Base-by-base conservation (phyloP, 2,113 vertebrate genomes). In the Cavia aperea region DNA sequence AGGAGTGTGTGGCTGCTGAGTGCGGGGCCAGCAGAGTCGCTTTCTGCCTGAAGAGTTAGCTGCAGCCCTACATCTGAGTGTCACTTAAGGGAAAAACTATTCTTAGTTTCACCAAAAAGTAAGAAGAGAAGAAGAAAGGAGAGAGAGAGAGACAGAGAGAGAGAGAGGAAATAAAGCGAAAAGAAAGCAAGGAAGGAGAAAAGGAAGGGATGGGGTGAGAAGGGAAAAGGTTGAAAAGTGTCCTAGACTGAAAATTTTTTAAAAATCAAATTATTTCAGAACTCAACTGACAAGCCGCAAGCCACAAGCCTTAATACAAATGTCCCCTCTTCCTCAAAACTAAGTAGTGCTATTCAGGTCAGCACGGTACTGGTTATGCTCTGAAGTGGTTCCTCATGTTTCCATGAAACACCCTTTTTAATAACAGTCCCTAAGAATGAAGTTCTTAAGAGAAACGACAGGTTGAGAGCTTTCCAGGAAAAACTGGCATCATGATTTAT, bases 1-100 rank as follows among this genome's bases (percentile, higher is more conserved):
- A 93, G 81, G 65, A 89, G 56, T 51, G 18, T 63, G 36, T 11
- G 6, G 49, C 85, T 85, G 87, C 46, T 60, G 51, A 93, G 63
- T 8, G n/a, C 2, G 83, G 58, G 9, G 24, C 65, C 46, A 46
- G 11, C 26, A 75, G 84, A 75, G 81, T 39, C 9, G 29, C 70
- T 73, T 85, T 66, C 92, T 36, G 16, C 46, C 54, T 51, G 5
- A 65, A 73, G 73, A 86, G 78, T 39, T 88, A 78, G 39, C 62
- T 92, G 88, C 43, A 75, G 58, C 10, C 1, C 13, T 73, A 78
- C 73, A 92, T 75, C 12, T 83, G 72, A 88, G 86, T 79, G 39
- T 93, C 73, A 90, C 39, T 43, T n/a, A 70, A 70, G 18, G 18
- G 18, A 21, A 70, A 12, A 70, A 3, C 46, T 29, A 78, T 49